A percentile compares a stretch with the other conserved stretches of the same genome.
Evolutionary conservation across 1,140 invertebrate species (phyloP).

Genomic region (Alviniconcha marisindica): DNA sequence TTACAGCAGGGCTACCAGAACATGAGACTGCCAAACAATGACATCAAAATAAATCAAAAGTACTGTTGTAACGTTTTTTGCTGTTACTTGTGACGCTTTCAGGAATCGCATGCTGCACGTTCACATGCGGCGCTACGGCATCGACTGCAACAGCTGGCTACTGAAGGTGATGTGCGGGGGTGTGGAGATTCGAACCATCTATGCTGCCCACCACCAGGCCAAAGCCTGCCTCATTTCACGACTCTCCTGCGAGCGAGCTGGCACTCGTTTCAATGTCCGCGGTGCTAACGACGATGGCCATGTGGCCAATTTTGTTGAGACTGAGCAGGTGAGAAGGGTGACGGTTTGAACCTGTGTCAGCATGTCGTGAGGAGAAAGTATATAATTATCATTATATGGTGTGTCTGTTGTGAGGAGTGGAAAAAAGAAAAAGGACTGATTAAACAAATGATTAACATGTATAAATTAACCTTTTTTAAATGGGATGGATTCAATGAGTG

Average conservation of each 20-base stretch:
- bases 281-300: slow-evolving; percentile 99
- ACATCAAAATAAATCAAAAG: too few species aligned
- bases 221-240: slow-evolving; percentile 95
- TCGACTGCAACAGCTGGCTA: slow-evolving; percentile 92
- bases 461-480: too few species aligned
- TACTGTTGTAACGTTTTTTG: too few species aligned
- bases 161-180: slow-evolving; percentile 96
- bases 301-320: slow-evolving; percentile 99
- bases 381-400: too few species aligned
- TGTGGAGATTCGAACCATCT: slow-evolving; percentile 96
- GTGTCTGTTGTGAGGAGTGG: too few species aligned
- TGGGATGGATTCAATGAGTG: too few species aligned
- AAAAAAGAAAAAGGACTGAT: too few species aligned
- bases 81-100: slow-evolving; percentile 36
- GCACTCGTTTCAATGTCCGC: slow-evolving; percentile 92
- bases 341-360: too few species aligned
- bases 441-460: too few species aligned
- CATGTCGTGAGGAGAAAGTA: too few species aligned
- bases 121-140: slow-evolving; percentile 91
- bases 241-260: slow-evolving; percentile 92
- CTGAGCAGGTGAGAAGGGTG: slow-evolving; percentile 94
- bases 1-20: too few species aligned
- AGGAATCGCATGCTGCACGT: slow-evolving; percentile 96
- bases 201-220: slow-evolving; percentile 94
- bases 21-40: too few species aligned